Conservation (phyloP, 2,113 vertebrate genomes). For the Dinomys branickii region DNA sequence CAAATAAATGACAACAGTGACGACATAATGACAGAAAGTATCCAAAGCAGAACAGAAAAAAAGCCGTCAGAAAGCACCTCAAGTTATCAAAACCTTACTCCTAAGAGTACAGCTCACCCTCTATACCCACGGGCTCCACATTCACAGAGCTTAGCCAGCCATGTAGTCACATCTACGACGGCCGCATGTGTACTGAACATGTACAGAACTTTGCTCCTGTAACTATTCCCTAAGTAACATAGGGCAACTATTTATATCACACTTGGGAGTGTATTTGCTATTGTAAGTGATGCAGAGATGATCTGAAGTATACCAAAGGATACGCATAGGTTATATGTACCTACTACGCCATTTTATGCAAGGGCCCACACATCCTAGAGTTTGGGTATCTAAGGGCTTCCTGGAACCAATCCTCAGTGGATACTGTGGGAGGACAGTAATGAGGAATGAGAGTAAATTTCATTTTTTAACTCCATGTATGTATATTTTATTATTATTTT, state of each 20-base stretch:
- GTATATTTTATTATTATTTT: not conserved
- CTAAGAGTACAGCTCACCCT: not conserved
- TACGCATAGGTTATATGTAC: not conserved
- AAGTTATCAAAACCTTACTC: not conserved
- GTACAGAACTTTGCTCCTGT: not conserved
- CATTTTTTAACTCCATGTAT: not conserved
- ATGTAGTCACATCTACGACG: not conserved
- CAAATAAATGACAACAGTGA: not conserved
- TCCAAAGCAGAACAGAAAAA: not conserved
- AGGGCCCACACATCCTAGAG: not conserved
- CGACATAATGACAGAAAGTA: not conserved
- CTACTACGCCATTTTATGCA: not conserved
- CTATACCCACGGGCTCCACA: not conserved
- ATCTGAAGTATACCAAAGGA: not conserved
- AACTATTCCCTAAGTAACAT: not conserved
- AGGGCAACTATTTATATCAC: not conserved
- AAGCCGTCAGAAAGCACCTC: not conserved
- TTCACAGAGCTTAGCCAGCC: not conserved
- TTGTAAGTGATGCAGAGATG: not conserved
- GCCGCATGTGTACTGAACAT: not conserved
- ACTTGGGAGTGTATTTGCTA: not conserved
- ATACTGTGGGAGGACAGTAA: not conserved
- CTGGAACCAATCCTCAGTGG: not conserved
- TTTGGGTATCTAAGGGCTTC: not conserved
- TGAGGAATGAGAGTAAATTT: slow-evolving; percentile 6